Percentiles rank a stretch among this genome's conserved stretches.
Conservation (phyloP, 2,888 invertebrate species). For the Philopedon plagiatum region DNA sequence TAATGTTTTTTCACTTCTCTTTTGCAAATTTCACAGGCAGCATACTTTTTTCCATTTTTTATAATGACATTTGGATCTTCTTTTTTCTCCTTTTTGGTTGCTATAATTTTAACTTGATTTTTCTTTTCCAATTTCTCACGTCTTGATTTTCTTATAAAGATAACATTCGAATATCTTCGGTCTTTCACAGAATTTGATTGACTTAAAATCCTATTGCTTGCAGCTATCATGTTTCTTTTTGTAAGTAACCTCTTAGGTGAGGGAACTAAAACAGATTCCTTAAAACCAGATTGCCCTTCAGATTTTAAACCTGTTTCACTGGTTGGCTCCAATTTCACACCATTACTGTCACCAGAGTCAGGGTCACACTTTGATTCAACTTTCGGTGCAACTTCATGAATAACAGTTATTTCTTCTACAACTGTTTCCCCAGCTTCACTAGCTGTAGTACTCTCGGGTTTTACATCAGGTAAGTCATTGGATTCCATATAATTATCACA, state of each 20-base stretch:
- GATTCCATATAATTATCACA: slow-evolving; percentile 1
- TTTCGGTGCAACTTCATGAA: slow-evolving; percentile 23
- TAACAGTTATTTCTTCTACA: slow-evolving; percentile 38
- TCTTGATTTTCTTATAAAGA: slow-evolving; percentile 41
- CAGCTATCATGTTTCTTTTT: slow-evolving; percentile 43
- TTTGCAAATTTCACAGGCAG: slow-evolving; percentile 56
- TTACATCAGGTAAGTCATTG: neutral
- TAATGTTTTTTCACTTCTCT: slow-evolving; percentile 49
- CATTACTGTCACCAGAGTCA: neutral
- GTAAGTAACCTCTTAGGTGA: slow-evolving; percentile 34
- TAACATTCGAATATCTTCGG: slow-evolving; percentile 38
- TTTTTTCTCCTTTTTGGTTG: slow-evolving; percentile 16
- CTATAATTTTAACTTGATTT: neutral
- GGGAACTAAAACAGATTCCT: neutral
- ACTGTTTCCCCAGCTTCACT: slow-evolving; percentile 19
- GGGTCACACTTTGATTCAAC: slow-evolving; percentile 3
- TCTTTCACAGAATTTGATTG: slow-evolving; percentile 34
- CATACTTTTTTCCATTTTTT: slow-evolving; percentile 41
- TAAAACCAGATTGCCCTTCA: slow-evolving; percentile 2
- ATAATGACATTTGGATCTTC: slow-evolving; percentile 39
- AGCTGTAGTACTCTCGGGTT: neutral
- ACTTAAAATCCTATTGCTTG: slow-evolving; percentile 40
- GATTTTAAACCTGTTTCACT: slow-evolving; percentile 14
- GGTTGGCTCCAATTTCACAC: slow-evolving; percentile 2
- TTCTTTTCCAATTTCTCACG: slow-evolving; percentile 40